Evolutionary conservation across 1,140 invertebrate species (phyloP).

Genomic region (Saccostrea glomerata): DNA sequence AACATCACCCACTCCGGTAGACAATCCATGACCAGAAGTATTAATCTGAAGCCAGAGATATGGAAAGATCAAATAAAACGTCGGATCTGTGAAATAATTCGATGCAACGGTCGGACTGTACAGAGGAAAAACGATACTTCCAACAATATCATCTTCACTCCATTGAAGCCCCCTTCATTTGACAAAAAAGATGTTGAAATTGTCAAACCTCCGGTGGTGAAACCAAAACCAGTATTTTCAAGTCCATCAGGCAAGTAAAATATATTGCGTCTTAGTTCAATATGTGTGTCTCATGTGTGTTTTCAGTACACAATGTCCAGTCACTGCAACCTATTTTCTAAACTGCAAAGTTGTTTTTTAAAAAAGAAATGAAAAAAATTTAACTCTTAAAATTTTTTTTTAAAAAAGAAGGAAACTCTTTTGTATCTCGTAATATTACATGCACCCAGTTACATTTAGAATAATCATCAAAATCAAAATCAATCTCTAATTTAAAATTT

Average conservation of each 20-base stretch:
- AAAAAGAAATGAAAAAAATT: too few relatives aligned
- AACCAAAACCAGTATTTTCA: conserved; percentile 17
- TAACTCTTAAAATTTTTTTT: too few relatives aligned
- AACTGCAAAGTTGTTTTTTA: too few relatives aligned
- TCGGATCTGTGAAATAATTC: background rate
- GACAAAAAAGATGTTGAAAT: conserved; percentile 15
- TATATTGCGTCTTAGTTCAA: too few relatives aligned
- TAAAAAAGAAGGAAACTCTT: too few relatives aligned
- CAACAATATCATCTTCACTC: background rate
- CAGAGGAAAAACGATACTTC: background rate
- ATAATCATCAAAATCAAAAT: too few relatives aligned
- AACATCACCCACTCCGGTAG: background rate
- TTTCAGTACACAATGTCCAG: too few relatives aligned
- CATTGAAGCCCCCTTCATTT: background rate
- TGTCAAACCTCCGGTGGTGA: background rate
- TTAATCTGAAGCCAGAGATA: background rate
- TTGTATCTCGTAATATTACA: too few relatives aligned
- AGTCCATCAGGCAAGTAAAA: background rate
- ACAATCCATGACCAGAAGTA: background rate
- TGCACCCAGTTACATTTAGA: too few relatives aligned
- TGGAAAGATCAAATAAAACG: background rate
- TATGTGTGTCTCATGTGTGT: too few relatives aligned
- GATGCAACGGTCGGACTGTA: background rate
- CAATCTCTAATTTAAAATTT: too few relatives aligned
- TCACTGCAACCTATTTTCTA: too few relatives aligned